Conservation (phyloP, 2,797 vertebrate species). For the Betta splendens region DNA sequence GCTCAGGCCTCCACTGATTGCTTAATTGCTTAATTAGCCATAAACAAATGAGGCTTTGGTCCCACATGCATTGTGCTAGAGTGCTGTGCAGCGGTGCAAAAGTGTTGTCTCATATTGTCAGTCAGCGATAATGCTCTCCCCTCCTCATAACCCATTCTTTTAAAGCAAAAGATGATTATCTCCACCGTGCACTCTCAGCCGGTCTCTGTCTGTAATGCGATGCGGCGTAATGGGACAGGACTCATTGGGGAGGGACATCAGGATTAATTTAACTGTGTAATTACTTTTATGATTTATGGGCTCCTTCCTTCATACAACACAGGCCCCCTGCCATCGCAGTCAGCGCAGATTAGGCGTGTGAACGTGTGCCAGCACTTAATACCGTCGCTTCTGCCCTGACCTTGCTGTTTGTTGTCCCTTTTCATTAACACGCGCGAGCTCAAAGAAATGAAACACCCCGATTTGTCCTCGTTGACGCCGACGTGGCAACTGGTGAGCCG, state of each 20-base stretch:
- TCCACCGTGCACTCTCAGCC: constrained; percentile 33
- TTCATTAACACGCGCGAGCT: constrained; percentile 15
- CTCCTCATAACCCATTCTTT: constrained; percentile 43
- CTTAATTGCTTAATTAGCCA: constrained; percentile 63
- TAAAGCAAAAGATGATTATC: constrained; percentile 68
- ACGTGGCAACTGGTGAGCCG: constrained; percentile 22
- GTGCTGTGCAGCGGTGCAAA: constrained; percentile 32
- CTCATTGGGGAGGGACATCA: constrained; percentile 73
- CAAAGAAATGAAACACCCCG: constrained; percentile 33
- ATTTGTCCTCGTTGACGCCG: constrained; percentile 35
- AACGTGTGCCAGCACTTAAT: constrained; percentile 18
- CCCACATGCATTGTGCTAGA: constrained; percentile 33
- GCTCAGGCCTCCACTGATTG: constrained; percentile 32
- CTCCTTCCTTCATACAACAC: constrained; percentile 12
- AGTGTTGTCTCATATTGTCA: constrained; percentile 35
- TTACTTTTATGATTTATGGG: constrained; percentile 79
- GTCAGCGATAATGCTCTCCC: constrained; percentile 36
- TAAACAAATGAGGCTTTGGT: constrained; percentile 58
- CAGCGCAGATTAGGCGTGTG: constrained; percentile 16
- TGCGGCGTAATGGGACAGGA: constrained; percentile 65
- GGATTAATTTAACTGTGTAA: constrained; percentile 77
- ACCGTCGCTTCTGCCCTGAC: constrained; percentile 34
- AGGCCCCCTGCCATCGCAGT: constrained; percentile 1
- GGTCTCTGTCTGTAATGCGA: constrained; percentile 52
- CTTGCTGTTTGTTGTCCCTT: constrained; percentile 36